Percentiles rank a stretch among this genome's conserved stretches.
phyloP scores from a whole-genome alignment of 2,888 invertebrate species.

The Metacarcinus magister region DNA sequence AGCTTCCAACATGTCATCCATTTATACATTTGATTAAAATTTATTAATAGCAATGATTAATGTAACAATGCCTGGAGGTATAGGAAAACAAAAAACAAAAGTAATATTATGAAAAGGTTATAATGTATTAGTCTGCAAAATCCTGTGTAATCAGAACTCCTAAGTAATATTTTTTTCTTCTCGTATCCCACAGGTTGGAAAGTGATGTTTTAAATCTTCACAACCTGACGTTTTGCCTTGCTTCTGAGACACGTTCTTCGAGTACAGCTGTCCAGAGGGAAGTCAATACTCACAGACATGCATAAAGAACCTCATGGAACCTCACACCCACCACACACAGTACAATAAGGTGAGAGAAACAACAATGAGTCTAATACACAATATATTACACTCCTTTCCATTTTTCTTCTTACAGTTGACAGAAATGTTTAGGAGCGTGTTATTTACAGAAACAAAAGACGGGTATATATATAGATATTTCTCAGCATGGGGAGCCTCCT shows the following conservation, averaged over 20 bases:
- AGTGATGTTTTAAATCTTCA: neutral
- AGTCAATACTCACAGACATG: no score
- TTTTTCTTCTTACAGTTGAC: neutral
- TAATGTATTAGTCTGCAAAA: no score
- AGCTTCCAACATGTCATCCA: no score
- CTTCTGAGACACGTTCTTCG: neutral
- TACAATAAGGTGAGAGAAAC: neutral
- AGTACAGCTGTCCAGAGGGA: neutral
- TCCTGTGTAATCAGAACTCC: no score
- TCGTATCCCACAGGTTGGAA: neutral
- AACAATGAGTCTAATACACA: slow-evolving; percentile 42
- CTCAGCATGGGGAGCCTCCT: neutral
- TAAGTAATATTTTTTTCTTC: neutral
- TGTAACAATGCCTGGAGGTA: no score
- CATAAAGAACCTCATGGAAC: neutral
- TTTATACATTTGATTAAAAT: no score
- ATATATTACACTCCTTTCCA: slow-evolving; percentile 44
- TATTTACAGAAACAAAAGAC: slow-evolving; percentile 29
- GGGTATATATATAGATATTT: neutral
- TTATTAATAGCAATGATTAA: no score
- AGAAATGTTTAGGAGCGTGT: neutral
- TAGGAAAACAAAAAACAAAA: no score
- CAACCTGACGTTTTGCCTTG: neutral
- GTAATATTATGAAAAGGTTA: no score
- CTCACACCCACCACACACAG: neutral